A percentile compares a stretch with the other conserved stretches of the same genome.
phyloP scores from a whole-genome alignment of 2,888 invertebrate genomes.

The Papilio protenor region DNA sequence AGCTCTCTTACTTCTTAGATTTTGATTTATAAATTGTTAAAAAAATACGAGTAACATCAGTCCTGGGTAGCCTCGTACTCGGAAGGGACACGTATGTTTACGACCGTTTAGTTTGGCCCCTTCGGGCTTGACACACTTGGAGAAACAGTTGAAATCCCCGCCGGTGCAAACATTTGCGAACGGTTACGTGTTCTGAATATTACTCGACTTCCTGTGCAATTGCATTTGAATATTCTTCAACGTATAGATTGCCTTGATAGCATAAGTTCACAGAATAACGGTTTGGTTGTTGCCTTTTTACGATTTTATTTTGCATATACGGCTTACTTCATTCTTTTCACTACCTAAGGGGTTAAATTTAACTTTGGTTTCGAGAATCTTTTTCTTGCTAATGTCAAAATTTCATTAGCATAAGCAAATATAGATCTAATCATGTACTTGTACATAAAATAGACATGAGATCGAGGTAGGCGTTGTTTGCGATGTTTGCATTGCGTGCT shows the following conservation, averaged over 20 bases:
- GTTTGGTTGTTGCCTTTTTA: neutral
- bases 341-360: too few relatives aligned
- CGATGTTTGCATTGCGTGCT: constrained; percentile 34
- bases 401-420: neutral
- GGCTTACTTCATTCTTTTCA: neutral
- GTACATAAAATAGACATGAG: constrained; percentile 16
- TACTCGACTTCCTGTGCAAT: constrained; percentile 32
- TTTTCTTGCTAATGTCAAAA: neutral
- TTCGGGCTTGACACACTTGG: constrained; percentile 31
- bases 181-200: constrained; percentile 34
- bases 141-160: constrained; percentile 29
- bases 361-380: too few relatives aligned
- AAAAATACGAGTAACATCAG: neutral
- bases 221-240: constrained; percentile 26
- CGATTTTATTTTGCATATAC: neutral
- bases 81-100: constrained; percentile 1
- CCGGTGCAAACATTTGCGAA: constrained; percentile 32
- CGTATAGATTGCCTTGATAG: constrained; percentile 6
- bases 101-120: neutral
- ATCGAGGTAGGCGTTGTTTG: constrained; percentile 9
- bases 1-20: too few relatives aligned
- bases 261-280: neutral
- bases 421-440: neutral
- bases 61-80: neutral
- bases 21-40: too few relatives aligned